These are phyloP conservation scores for Crocallis elinguaria DNA, from an alignment of 2,888 invertebrate species.

Conservation along the genomic window DNA sequence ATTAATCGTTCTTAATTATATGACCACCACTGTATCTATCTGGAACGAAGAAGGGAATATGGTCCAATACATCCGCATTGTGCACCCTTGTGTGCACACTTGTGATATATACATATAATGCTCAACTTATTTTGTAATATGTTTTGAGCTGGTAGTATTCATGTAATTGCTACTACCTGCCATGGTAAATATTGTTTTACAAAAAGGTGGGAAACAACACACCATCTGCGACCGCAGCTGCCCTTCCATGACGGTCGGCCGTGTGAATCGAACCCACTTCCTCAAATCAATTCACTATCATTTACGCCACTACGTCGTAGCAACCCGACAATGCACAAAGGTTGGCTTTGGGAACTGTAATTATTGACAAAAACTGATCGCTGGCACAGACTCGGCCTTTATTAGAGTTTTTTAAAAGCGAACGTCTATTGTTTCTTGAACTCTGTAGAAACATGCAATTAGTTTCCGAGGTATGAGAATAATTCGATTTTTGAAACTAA, in stretches of 20 bases:
- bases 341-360: constrained; percentile 10
- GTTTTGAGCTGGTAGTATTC: too few species aligned
- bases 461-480: background rate
- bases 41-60: too few species aligned
- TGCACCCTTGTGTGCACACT: too few species aligned
- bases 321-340: constrained; percentile 23
- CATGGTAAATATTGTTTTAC: constrained; percentile 5
- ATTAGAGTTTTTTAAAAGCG: constrained; percentile 13
- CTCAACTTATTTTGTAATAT: too few species aligned
- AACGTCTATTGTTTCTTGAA: constrained; percentile 13
- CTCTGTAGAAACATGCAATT: background rate
- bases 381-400: background rate
- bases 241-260: constrained; percentile 49
- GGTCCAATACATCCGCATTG: too few species aligned
- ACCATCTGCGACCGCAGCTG: constrained; percentile 42
- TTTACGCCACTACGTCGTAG: constrained; percentile 34
- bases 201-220: constrained; percentile 19
- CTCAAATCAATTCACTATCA: constrained; percentile 47
- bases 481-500: background rate
- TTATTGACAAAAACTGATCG: constrained; percentile 22
- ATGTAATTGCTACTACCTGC: too few species aligned
- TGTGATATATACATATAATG: too few species aligned
- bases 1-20: too few species aligned
- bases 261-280: constrained; percentile 50
- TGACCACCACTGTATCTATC: too few species aligned